Percentiles rank a stretch among this genome's conserved stretches.
These are phyloP conservation scores for Carassius gibelio DNA, from an alignment of 2,113 vertebrate species.

Conservation along the genomic window DNA sequence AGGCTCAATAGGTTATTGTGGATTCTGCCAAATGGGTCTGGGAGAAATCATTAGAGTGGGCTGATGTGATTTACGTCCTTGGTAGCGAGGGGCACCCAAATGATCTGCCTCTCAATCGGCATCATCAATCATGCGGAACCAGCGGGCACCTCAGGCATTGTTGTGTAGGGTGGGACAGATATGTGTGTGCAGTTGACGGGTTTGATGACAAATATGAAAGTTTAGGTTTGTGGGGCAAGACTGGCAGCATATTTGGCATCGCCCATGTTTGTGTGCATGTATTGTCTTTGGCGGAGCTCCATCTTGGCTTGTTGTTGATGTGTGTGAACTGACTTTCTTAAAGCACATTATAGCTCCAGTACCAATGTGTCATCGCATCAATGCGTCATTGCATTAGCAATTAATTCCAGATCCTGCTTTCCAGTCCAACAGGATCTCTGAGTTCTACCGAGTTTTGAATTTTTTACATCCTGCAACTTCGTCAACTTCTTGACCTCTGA, in stretches of 20 bases:
- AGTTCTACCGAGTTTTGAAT: constrained; percentile 17
- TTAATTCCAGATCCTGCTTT: constrained; percentile 38
- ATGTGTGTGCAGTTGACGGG: constrained; percentile 40
- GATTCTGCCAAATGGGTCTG: constrained; percentile 72
- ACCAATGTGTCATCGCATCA: constrained; percentile 49
- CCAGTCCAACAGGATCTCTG: background rate
- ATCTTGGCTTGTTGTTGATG: constrained; percentile 62
- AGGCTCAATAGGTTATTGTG: constrained; percentile 69
- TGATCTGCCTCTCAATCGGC: constrained; percentile 76
- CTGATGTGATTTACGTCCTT: constrained; percentile 82
- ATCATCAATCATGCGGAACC: constrained; percentile 80
- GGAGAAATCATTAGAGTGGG: constrained; percentile 78
- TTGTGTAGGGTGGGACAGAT: constrained; percentile 65
- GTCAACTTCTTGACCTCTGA: background rate
- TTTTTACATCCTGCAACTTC: constrained; percentile 19
- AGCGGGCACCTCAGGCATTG: constrained; percentile 74
- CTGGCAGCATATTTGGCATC: constrained; percentile 69
- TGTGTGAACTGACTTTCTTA: constrained; percentile 42
- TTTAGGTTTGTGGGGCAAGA: constrained; percentile 68
- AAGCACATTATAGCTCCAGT: constrained; percentile 56
- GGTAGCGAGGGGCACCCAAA: constrained; percentile 80
- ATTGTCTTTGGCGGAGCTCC: constrained; percentile 70
- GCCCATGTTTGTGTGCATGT: constrained; percentile 56
- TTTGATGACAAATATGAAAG: constrained; percentile 63
- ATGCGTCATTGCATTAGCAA: constrained; percentile 72